A percentile compares a stretch with the other conserved stretches of the same genome.
Conservation (phyloP, 92 coral and sea anemone genomes). For the Nematostella vectensis region DNA sequence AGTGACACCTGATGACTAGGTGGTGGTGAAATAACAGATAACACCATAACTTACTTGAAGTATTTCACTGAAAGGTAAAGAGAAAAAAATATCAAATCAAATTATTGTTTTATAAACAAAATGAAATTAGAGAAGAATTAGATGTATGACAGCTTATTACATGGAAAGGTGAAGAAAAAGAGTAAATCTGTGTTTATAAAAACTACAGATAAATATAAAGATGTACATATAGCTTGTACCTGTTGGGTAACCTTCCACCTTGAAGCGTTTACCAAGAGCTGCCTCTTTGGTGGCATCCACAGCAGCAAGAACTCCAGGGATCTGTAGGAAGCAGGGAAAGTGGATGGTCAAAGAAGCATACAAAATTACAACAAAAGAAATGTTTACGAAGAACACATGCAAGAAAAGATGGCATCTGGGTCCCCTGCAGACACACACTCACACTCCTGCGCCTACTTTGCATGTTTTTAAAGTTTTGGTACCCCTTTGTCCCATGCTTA, state of each 20-base stretch:
- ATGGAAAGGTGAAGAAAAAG: no score
- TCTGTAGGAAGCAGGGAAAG: no score
- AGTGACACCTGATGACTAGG: no score
- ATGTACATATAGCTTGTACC: constrained; percentile 27
- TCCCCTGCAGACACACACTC: no score
- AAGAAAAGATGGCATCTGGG: no score
- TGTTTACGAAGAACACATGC: background rate
- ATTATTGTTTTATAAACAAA: no score
- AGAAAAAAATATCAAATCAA: constrained; percentile 1
- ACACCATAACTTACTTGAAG: constrained; percentile 81
- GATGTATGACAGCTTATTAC: no score
- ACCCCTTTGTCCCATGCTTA: no score
- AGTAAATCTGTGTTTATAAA: no score
- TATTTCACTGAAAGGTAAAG: constrained; percentile 69
- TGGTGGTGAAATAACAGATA: background rate
- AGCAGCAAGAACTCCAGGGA: constrained; percentile 79
- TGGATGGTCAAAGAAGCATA: background rate
- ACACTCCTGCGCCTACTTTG: no score
- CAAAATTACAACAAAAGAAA: background rate
- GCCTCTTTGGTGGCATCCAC: constrained; percentile 84
- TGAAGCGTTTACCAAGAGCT: constrained; percentile 66
- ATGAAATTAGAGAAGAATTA: no score
- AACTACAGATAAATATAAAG: background rate
- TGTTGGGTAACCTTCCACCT: constrained; percentile 91
- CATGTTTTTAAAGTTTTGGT: no score